Evolutionary conservation across 2,113 vertebrate genomes (phyloP).

Genomic region (Hypocryptadius cinnamomeus): DNA sequence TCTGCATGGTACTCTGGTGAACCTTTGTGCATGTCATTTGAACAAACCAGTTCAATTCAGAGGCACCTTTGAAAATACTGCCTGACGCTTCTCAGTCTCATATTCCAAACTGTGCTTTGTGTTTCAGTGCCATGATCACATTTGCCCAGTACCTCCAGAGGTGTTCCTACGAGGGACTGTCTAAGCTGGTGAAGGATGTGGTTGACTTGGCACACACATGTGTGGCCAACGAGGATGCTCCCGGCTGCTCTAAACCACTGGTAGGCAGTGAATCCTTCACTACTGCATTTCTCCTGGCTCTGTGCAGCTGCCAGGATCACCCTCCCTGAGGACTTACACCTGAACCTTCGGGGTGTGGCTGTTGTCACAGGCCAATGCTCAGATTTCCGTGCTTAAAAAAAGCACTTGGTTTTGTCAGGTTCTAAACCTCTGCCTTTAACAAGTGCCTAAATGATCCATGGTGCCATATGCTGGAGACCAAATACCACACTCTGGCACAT

Average conservation of each 20-base stretch:
- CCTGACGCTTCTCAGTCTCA: background rate
- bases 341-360: background rate
- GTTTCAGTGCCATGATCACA: constrained; percentile 57
- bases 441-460: background rate
- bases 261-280: constrained; percentile 26
- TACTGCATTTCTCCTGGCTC: rapidly evolving
- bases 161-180: constrained; percentile 23
- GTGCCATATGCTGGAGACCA: background rate
- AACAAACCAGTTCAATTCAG: background rate
- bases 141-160: constrained; percentile 69
- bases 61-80: background rate
- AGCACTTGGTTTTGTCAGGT: background rate
- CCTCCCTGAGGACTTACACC: background rate
- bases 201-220: constrained; percentile 62
- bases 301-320: background rate
- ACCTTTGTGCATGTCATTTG: background rate
- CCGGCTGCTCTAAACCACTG: constrained; percentile 46
- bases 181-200: constrained; percentile 42
- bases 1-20: background rate
- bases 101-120: background rate
- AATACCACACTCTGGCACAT: background rate
- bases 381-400: background rate
- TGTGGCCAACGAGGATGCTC: constrained; percentile 30
- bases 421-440: background rate
- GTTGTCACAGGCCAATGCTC: background rate